Evolutionary conservation across 2,797 vertebrate genomes (phyloP).

Genomic region (Sebastes alutus): DNA sequence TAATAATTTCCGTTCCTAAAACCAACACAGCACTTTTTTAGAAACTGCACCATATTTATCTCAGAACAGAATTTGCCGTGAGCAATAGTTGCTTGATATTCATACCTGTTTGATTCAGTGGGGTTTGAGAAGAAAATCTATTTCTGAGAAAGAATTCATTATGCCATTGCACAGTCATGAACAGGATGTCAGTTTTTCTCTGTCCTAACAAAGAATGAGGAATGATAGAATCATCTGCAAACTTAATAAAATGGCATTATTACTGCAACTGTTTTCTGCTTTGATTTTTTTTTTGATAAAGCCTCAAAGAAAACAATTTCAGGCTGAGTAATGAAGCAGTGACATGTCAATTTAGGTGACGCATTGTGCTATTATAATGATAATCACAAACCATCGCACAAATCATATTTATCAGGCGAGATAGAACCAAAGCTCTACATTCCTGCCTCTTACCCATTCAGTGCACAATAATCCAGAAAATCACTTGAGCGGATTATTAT

Average conservation of each 20-base stretch:
- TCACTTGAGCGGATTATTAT: slow-evolving; percentile 76
- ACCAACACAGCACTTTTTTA: background rate
- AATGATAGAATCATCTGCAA: slow-evolving; percentile 21
- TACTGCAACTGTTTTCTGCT: background rate
- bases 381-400: slow-evolving; percentile 47
- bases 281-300: slow-evolving; percentile 17
- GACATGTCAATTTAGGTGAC: slow-evolving; percentile 42
- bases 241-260: slow-evolving; percentile 24
- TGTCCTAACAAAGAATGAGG: slow-evolving; percentile 1
- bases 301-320: slow-evolving; percentile 37
- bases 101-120: slow-evolving; percentile 4
- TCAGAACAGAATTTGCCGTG: background rate
- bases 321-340: slow-evolving; percentile 25
- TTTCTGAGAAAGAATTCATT: slow-evolving; percentile 18
- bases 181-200: background rate
- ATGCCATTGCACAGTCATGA: background rate
- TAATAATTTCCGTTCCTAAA: background rate
- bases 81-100: background rate
- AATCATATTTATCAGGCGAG: slow-evolving; percentile 55
- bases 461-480: slow-evolving; percentile 70
- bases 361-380: slow-evolving; percentile 41
- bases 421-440: slow-evolving; percentile 45
- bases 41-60: slow-evolving; percentile 5
- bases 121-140: slow-evolving; percentile 1
- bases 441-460: slow-evolving; percentile 34